Percentiles rank a stretch among this genome's conserved stretches.
These are phyloP conservation scores for Spea bombifrons DNA, from an alignment of 2,113 vertebrate species.

Conservation along the genomic window DNA sequence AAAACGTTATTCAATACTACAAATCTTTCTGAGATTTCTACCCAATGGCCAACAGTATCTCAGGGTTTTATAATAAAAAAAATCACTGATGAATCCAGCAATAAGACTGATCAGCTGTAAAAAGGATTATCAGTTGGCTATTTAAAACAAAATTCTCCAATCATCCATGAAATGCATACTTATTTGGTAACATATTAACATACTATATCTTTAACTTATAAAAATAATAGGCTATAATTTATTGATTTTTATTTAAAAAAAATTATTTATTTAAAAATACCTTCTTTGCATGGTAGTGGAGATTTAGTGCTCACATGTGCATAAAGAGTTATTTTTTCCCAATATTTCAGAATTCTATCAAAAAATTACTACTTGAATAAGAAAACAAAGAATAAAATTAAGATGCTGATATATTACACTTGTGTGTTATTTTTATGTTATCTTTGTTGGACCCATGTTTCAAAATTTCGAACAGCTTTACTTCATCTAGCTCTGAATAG, in stretches of 20 bases:
- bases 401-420: too few species aligned
- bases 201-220: background rate
- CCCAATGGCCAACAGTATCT: background rate
- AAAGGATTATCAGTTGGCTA: background rate
- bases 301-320: too few species aligned
- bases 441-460: too few species aligned
- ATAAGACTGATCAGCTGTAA: background rate
- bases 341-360: too few species aligned
- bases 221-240: background rate
- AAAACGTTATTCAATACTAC: too few species aligned
- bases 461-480: background rate
- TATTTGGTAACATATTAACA: background rate
- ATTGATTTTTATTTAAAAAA: background rate
- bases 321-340: too few species aligned
- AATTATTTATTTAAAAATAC: too few species aligned
- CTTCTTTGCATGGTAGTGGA: too few species aligned
- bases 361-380: too few species aligned
- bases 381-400: too few species aligned
- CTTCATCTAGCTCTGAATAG: background rate
- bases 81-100: background rate
- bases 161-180: background rate
- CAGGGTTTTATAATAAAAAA: background rate
- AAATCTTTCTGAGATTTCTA: background rate
- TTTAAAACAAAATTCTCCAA: background rate
- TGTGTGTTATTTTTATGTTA: too few species aligned